A percentile compares a stretch with the other conserved stretches of the same genome.
Evolutionary conservation across 2,888 invertebrate genomes (phyloP).

Genomic region (Creontiades dilutus): DNA sequence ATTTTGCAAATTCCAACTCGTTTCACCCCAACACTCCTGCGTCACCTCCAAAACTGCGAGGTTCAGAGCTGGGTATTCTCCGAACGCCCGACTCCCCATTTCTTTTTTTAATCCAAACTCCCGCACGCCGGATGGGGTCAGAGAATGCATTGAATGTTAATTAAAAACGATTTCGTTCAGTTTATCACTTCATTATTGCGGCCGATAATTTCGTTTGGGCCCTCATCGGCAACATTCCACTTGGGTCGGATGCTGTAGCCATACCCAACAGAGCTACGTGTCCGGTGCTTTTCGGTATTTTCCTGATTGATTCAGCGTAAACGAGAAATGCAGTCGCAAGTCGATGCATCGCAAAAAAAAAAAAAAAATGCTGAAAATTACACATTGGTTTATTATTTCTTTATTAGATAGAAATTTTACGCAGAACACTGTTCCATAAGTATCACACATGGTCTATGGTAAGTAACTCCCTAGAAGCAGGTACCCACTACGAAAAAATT

Average conservation of each 20-base stretch:
- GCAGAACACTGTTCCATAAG: too few relatives aligned
- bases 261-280: too few relatives aligned
- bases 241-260: too few relatives aligned
- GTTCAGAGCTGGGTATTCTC: neutral
- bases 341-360: neutral
- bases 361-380: too few relatives aligned
- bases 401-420: too few relatives aligned
- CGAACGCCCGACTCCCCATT: too few relatives aligned
- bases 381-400: too few relatives aligned
- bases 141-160: slow-evolving; percentile 49
- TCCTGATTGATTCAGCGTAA: neutral
- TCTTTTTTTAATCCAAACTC: neutral
- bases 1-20: slow-evolving; percentile 15
- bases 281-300: neutral
- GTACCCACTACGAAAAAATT: too few relatives aligned
- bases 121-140: neutral
- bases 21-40: neutral
- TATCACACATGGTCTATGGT: too few relatives aligned
- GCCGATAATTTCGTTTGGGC: slow-evolving; percentile 22
- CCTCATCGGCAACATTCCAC: neutral
- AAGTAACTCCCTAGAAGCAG: too few relatives aligned
- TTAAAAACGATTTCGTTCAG: slow-evolving; percentile 38
- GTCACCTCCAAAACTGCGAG: slow-evolving; percentile 1
- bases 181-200: slow-evolving; percentile 40
- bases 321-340: neutral